Evolutionary conservation across 2,797 vertebrate species (phyloP).

Genomic region (Sebastes ruberrimus): DNA sequence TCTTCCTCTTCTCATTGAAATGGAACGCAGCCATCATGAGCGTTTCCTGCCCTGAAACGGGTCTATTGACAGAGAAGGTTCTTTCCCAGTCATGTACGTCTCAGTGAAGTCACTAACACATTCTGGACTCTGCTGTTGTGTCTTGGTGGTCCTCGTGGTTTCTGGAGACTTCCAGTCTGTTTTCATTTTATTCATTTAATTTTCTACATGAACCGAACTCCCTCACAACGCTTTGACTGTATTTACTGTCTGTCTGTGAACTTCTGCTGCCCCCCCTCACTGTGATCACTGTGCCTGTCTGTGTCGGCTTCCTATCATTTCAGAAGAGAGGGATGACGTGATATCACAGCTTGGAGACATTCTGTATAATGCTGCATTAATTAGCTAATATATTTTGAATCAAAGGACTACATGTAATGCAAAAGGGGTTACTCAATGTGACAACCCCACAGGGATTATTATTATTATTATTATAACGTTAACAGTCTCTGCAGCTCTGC

Average conservation of each 20-base stretch:
- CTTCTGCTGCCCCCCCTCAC: not conserved
- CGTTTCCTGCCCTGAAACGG: not conserved
- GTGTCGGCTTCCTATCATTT: not conserved
- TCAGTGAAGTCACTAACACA: constrained; percentile 14
- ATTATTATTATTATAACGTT: not conserved
- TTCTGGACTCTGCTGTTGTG: not conserved
- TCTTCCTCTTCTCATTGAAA: not conserved
- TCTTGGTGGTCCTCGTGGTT: constrained; percentile 5
- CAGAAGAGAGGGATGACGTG: constrained; percentile 4
- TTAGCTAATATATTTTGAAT: not conserved
- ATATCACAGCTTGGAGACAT: not conserved
- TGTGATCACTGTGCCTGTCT: not conserved
- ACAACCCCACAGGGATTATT: not conserved
- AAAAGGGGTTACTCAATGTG: not conserved
- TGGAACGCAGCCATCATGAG: not conserved
- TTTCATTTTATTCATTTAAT: not conserved
- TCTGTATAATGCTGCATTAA: not conserved
- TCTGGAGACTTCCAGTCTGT: not conserved
- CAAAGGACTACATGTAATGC: not conserved
- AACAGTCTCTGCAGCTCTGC: not conserved
- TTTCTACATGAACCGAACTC: not conserved
- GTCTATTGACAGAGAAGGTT: not conserved
- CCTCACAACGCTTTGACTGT: not conserved
- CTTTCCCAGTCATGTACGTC: constrained; percentile 49
- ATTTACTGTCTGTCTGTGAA: not conserved